Percentiles rank a stretch among this genome's conserved stretches.
Conservation (phyloP, 2,113 vertebrate genomes). For the Ivindomyrus marchei region DNA sequence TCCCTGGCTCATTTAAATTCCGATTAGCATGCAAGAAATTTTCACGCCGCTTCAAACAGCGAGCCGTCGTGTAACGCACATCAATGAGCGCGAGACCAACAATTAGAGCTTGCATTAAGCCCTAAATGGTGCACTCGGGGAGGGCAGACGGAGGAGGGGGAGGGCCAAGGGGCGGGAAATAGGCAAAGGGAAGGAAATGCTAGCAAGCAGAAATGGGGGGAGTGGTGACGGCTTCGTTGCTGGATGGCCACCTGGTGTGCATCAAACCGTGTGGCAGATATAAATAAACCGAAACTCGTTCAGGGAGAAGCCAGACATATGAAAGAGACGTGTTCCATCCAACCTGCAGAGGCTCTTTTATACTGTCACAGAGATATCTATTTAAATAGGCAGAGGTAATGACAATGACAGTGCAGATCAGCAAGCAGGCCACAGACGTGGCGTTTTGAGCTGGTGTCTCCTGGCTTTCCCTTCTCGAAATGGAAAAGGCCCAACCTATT, state of each 20-base stretch:
- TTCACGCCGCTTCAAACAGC: conserved; percentile 57
- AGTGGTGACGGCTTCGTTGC: not conserved
- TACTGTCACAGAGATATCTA: not conserved
- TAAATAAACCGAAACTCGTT: conserved; percentile 5
- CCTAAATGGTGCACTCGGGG: conserved; percentile 22
- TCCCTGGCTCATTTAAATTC: conserved; percentile 70
- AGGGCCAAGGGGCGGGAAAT: not conserved
- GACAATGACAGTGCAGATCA: conserved; percentile 9
- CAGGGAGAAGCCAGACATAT: not conserved
- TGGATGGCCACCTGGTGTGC: conserved; percentile 9
- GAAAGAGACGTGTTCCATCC: conserved; percentile 2
- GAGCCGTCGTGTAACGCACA: conserved; percentile 47
- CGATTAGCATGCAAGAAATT: conserved; percentile 76
- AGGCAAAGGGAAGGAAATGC: not conserved
- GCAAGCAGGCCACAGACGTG: not conserved
- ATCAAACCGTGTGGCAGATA: not conserved
- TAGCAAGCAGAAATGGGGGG: not conserved
- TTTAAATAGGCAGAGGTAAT: conserved; percentile 1
- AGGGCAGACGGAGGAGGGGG: not conserved
- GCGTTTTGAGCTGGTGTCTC: not conserved
- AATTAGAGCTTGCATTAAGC: conserved; percentile 59
- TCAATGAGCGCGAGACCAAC: conserved; percentile 52
- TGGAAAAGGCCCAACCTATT: not conserved
- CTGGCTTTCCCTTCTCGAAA: not conserved
- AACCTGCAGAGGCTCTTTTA: not conserved